A percentile compares a stretch with the other conserved stretches of the same genome.
These are phyloP conservation scores for Tonatia bakeri DNA, from an alignment of 2,113 vertebrate species.

Conservation along the genomic window DNA sequence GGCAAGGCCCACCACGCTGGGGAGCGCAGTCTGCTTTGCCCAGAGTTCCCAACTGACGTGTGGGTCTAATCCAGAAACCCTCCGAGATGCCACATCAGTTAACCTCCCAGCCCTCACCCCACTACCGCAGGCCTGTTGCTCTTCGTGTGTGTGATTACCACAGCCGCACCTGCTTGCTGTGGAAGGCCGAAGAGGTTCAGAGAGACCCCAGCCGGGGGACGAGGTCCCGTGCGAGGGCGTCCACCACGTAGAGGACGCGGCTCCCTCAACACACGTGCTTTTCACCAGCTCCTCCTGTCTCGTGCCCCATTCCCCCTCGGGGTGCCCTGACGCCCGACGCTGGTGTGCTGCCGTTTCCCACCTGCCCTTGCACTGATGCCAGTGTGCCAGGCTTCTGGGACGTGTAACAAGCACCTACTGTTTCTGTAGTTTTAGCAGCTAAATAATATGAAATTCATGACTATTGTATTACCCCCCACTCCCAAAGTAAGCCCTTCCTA, in stretches of 20 bases:
- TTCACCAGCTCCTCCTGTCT: too few species aligned
- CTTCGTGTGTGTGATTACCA: too few species aligned
- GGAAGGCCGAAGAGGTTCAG: neutral
- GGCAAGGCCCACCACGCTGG: accelerated
- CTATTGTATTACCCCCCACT: accelerated
- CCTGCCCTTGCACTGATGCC: neutral
- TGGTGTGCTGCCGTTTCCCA: neutral
- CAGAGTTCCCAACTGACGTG: neutral
- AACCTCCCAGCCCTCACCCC: neutral
- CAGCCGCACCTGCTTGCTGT: neutral
- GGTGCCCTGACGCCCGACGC: neutral
- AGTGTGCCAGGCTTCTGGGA: neutral
- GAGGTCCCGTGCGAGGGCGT: accelerated
- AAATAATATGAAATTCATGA: accelerated
- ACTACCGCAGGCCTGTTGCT: too few species aligned
- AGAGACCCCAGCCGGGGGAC: neutral
- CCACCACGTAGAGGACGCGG: accelerated
- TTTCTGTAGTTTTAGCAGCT: neutral
- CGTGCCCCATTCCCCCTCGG: neutral
- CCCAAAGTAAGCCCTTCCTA: too few species aligned
- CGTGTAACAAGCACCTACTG: neutral
- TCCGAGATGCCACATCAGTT: neutral
- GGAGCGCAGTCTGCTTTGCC: neutral
- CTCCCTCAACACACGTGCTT: accelerated
- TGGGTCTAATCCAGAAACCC: neutral